phyloP scores from a whole-genome alignment of 1,140 invertebrate genomes.

The Zaprionus ghesquierei region DNA sequence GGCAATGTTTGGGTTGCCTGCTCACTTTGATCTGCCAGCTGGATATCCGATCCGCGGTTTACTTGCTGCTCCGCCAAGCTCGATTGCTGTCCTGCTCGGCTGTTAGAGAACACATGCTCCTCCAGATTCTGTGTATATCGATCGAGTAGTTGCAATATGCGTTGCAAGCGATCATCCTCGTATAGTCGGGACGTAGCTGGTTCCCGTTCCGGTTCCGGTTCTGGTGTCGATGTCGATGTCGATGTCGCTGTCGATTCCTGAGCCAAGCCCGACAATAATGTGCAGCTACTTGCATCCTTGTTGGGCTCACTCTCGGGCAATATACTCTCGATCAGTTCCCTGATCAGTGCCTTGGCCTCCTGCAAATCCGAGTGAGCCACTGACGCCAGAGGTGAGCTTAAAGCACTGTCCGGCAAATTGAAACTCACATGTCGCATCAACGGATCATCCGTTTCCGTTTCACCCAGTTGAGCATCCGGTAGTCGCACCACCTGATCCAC shows the following conservation, averaged over 20 bases:
- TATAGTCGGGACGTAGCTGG: neutral
- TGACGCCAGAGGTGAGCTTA: neutral
- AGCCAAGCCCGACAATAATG: neutral
- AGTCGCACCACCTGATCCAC: constrained; percentile 33
- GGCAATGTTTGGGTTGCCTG: constrained; percentile 49
- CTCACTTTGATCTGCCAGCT: constrained; percentile 19
- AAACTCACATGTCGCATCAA: constrained; percentile 6
- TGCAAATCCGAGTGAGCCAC: neutral
- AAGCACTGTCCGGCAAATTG: constrained; percentile 5
- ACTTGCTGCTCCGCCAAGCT: neutral
- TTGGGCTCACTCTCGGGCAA: neutral
- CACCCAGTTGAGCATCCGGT: constrained; percentile 43
- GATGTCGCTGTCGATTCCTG: neutral
- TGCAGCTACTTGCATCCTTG: neutral
- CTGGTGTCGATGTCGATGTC: no score
- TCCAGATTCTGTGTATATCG: constrained; percentile 50
- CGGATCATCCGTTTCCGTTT: constrained; percentile 49
- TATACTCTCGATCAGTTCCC: constrained; percentile 19
- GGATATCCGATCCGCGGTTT: neutral
- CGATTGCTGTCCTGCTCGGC: neutral
- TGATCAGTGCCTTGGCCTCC: neutral
- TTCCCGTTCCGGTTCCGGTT: no score
- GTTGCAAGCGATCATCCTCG: constrained; percentile 18
- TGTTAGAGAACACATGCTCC: constrained; percentile 2
- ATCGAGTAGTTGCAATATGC: constrained; percentile 48